phyloP scores from a whole-genome alignment of 1,140 invertebrate species.

The Drosophila murphyi region DNA sequence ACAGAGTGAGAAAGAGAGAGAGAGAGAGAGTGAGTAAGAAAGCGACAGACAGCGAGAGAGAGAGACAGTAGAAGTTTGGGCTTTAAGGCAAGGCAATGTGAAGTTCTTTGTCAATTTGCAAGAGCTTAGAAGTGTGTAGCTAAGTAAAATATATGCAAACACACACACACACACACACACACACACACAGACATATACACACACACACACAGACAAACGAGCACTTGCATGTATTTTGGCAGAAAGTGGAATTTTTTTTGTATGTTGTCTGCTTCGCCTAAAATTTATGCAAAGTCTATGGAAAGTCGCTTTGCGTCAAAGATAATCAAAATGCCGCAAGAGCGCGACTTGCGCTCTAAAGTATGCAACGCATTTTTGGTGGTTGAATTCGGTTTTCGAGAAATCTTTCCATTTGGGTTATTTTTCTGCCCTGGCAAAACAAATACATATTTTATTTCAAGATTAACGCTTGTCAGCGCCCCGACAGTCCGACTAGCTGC shows the following conservation, averaged over 20 bases:
- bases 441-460: slow-evolving; percentile 78
- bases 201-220: slow-evolving; percentile 4
- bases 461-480: slow-evolving; percentile 75
- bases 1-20: slow-evolving; percentile 3
- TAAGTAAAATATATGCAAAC: slow-evolving; percentile 61
- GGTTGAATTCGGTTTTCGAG: slow-evolving; percentile 51
- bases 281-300: slow-evolving; percentile 82
- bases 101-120: slow-evolving; percentile 79
- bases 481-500: slow-evolving; percentile 10
- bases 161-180: slow-evolving; percentile 25
- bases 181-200: background rate
- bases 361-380: slow-evolving; percentile 71
- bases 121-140: slow-evolving; percentile 71
- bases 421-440: slow-evolving; percentile 32
- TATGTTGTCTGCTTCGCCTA: slow-evolving; percentile 14
- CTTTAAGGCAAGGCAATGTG: slow-evolving; percentile 33
- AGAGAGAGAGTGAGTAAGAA: background rate
- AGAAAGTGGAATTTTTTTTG: slow-evolving; percentile 20
- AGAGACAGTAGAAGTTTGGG: slow-evolving; percentile 5
- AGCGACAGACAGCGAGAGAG: background rate
- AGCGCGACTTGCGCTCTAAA: slow-evolving; percentile 58
- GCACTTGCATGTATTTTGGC: background rate
- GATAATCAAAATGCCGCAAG: slow-evolving; percentile 68
- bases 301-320: slow-evolving; percentile 71
- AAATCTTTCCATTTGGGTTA: background rate